A percentile compares a stretch with the other conserved stretches of the same genome.
These are phyloP conservation scores for Caenorhabditis doughertyi DNA, from an alignment of 2,888 invertebrate genomes.

Conservation along the genomic window DNA sequence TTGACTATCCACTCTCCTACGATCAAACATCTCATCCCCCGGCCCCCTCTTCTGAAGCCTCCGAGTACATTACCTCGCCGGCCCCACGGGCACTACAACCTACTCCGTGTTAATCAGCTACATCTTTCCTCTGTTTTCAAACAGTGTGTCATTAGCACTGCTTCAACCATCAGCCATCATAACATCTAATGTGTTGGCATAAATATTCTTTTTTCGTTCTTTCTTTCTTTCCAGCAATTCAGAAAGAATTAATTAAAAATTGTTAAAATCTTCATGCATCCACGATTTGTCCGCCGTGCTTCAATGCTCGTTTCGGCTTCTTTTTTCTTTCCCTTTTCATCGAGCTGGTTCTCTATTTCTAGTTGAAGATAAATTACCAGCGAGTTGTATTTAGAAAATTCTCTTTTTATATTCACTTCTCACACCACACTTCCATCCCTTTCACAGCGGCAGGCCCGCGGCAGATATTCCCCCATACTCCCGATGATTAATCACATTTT, in stretches of 20 bases:
- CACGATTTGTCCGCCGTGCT: constrained; percentile 48
- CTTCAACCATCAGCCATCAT: constrained; percentile 24
- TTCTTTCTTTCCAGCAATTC: constrained; percentile 17
- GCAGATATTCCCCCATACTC: constrained; percentile 56
- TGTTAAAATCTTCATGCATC: constrained; percentile 44
- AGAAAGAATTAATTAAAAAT: constrained; percentile 27
- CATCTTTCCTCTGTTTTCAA: constrained; percentile 6
- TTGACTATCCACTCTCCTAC: constrained; percentile 17
- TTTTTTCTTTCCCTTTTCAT: constrained; percentile 12
- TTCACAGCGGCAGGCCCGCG: constrained; percentile 58
- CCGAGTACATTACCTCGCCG: constrained; percentile 61
- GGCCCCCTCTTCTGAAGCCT: constrained; percentile 53
- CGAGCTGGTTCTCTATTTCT: constrained; percentile 48
- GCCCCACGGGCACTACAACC: constrained; percentile 66
- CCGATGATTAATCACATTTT: constrained; percentile 57
- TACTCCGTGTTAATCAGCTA: constrained; percentile 66
- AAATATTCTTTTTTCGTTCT: constrained; percentile 24
- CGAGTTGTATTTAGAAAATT: constrained; percentile 29
- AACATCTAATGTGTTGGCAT: constrained; percentile 51
- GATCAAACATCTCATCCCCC: constrained; percentile 34
- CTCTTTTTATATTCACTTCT: constrained; percentile 37
- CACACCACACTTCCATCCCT: constrained; percentile 10
- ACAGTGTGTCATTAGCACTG: constrained; percentile 39
- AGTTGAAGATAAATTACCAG: constrained; percentile 39
- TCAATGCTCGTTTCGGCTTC: constrained; percentile 32